phyloP scores from a whole-genome alignment of 2,888 invertebrate genomes.

The Hydrotaea diabolus region DNA sequence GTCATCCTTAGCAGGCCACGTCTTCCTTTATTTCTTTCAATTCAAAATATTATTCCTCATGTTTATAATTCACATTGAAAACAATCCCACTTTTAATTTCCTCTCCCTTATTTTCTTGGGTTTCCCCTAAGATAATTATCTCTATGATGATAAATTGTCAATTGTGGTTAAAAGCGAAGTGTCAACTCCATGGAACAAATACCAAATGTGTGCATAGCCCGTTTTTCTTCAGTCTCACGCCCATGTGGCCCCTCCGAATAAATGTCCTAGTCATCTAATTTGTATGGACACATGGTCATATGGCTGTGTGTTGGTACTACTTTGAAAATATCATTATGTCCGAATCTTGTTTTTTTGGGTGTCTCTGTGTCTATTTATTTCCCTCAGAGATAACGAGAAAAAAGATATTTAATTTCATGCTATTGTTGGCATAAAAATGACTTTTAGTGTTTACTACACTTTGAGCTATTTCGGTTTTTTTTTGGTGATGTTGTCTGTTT shows the following conservation, averaged over 20 bases:
- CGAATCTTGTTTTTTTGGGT: not conserved
- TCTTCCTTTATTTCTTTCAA: too few species aligned
- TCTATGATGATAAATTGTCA: not conserved
- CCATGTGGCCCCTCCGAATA: too few species aligned
- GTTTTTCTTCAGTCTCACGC: too few species aligned
- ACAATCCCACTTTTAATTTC: not conserved
- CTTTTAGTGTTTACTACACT: not conserved
- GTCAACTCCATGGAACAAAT: not conserved
- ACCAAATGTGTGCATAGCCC: not conserved
- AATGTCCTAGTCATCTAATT: not conserved
- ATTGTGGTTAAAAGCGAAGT: not conserved
- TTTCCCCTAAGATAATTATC: not conserved
- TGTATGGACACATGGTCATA: not conserved
- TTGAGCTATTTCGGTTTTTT: not conserved
- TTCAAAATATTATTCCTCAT: too few species aligned
- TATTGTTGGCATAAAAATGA: slow-evolving; percentile 18
- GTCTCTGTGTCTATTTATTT: too few species aligned
- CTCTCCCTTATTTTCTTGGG: not conserved
- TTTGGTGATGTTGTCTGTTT: not conserved
- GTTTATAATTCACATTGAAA: too few species aligned
- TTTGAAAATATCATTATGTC: not conserved
- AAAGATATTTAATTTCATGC: slow-evolving; percentile 27
- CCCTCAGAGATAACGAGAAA: not conserved
- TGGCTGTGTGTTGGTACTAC: not conserved
- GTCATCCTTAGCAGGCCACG: too few species aligned